Conservation (phyloP, 2,888 invertebrate genomes). For the Marasmarcha lunaedactyla region DNA sequence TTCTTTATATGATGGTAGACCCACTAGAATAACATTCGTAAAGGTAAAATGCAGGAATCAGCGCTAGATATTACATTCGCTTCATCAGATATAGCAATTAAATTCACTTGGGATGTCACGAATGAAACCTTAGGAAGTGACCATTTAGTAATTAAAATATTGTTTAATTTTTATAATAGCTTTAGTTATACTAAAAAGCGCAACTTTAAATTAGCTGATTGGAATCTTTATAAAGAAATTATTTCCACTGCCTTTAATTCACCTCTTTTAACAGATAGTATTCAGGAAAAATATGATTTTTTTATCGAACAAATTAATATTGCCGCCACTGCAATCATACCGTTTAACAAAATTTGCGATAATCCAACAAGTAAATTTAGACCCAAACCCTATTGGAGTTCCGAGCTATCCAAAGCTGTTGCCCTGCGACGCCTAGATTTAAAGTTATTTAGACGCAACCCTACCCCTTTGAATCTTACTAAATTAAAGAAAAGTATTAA, state of each 20-base stretch:
- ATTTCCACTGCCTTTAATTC: too few species aligned
- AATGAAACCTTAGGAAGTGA: neutral
- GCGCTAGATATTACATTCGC: neutral
- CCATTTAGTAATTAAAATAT: neutral
- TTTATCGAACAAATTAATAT: conserved; percentile 3
- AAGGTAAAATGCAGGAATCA: neutral
- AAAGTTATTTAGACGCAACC: conserved; percentile 9
- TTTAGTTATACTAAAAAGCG: neutral
- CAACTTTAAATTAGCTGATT: neutral
- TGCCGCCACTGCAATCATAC: conserved; percentile 8
- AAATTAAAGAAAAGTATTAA: conserved; percentile 5
- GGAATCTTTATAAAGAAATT: neutral
- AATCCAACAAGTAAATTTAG: conserved; percentile 6
- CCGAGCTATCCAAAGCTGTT: conserved; percentile 6
- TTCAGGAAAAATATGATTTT: conserved; percentile 6
- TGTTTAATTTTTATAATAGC: neutral
- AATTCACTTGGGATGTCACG: neutral
- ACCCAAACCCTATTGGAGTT: conserved; percentile 12
- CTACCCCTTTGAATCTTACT: conserved; percentile 8
- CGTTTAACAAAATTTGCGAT: conserved; percentile 4
- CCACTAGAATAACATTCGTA: neutral
- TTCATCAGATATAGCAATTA: neutral
- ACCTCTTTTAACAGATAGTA: too few species aligned
- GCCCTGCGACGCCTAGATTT: conserved; percentile 9
- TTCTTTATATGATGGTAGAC: neutral